These are phyloP conservation scores for Platanista minor DNA, from an alignment of 2,113 vertebrate species.

Conservation along the genomic window DNA sequence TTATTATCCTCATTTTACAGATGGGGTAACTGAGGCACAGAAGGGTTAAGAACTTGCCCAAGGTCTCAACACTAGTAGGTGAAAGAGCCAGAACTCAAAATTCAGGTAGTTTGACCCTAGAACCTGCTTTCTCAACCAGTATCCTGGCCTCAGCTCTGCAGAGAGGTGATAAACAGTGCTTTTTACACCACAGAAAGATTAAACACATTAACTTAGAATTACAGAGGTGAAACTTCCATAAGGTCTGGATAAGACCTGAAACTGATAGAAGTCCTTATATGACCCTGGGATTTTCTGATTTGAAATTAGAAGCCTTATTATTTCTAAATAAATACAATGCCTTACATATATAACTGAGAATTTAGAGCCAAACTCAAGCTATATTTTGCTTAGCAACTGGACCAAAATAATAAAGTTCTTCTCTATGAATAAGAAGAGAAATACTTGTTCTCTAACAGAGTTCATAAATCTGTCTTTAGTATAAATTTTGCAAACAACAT, in stretches of 20 bases:
- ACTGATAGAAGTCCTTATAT: not conserved
- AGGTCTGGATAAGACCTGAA: not conserved
- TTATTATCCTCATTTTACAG: not conserved
- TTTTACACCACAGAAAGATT: not conserved
- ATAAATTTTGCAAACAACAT: constrained; percentile 4
- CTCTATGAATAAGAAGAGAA: constrained; percentile 27
- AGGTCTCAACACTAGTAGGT: not conserved
- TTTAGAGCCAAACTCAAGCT: not conserved
- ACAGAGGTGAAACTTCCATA: not conserved
- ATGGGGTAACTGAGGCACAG: not conserved
- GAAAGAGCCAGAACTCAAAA: not conserved
- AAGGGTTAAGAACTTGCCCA: not conserved
- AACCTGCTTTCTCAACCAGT: not conserved
- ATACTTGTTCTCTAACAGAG: not conserved
- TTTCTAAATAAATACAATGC: constrained; percentile 21
- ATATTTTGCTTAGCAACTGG: constrained; percentile 39
- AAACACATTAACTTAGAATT: not conserved
- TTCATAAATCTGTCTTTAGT: constrained; percentile 13
- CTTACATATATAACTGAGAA: not conserved
- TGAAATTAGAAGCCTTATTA: constrained; percentile 8
- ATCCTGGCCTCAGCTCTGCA: not conserved
- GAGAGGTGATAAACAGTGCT: not conserved
- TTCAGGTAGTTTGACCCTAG: not conserved
- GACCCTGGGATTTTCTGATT: not conserved
- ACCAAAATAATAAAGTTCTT: constrained; percentile 39